phyloP scores from a whole-genome alignment of 2,113 vertebrate genomes.

The Ammodytes dubius region DNA sequence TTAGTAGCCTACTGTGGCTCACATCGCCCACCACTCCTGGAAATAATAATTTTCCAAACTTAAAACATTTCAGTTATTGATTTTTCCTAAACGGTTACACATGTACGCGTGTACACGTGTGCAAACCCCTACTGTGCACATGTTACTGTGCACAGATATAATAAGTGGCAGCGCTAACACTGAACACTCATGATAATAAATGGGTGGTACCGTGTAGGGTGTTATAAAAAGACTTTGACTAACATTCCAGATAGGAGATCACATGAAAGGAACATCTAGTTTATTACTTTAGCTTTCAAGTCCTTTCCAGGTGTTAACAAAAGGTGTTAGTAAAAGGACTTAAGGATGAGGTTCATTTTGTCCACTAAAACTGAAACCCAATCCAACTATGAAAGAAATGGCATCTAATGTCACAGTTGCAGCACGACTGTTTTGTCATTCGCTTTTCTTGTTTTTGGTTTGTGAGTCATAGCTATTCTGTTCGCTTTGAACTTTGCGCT shows the following conservation, averaged over 20 bases:
- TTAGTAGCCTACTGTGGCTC: too few species aligned
- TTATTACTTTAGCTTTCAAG: not conserved
- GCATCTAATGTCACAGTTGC: not conserved
- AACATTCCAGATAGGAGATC: slow-evolving; percentile 24
- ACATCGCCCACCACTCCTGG: too few species aligned
- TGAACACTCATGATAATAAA: not conserved
- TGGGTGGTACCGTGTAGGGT: not conserved
- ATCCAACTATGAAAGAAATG: not conserved
- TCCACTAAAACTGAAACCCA: not conserved
- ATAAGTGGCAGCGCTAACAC: not conserved
- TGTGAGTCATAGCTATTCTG: too few species aligned
- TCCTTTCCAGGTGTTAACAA: not conserved
- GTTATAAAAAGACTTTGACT: not conserved
- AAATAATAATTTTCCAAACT: too few species aligned
- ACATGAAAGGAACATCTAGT: slow-evolving; percentile 1
- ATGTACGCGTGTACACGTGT: too few species aligned
- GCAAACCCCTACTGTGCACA: not conserved
- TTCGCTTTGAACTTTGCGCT: too few species aligned
- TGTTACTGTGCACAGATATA: not conserved
- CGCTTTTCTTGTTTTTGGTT: too few species aligned
- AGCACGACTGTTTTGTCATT: not conserved
- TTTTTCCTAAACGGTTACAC: too few species aligned
- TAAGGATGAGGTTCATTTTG: not conserved
- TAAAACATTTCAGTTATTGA: too few species aligned
- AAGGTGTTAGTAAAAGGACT: not conserved